phyloP scores from a whole-genome alignment of 2,888 invertebrate genomes.

The Cacoxenus indagator region DNA sequence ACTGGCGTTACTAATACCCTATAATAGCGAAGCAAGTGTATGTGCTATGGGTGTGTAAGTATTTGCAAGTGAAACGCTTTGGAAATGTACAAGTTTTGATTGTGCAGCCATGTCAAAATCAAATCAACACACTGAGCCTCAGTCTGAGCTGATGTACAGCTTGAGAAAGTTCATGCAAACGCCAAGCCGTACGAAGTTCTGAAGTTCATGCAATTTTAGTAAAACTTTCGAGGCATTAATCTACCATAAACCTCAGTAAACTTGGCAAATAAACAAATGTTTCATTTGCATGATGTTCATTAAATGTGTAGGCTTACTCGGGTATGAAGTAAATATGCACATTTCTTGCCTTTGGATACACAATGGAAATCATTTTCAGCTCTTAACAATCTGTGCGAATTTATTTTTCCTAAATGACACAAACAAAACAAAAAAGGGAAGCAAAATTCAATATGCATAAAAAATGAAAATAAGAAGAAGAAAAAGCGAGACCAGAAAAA shows the following conservation, averaged over 20 bases:
- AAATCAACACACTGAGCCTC: not conserved
- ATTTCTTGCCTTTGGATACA: not conserved
- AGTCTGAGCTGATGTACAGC: slow-evolving; percentile 31
- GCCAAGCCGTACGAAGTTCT: not conserved
- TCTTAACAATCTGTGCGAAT: slow-evolving; percentile 28
- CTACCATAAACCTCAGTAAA: not conserved
- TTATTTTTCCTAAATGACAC: slow-evolving; percentile 14
- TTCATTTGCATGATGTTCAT: slow-evolving; percentile 18
- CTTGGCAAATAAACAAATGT: not conserved
- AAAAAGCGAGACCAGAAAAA: not conserved
- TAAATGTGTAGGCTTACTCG: slow-evolving; percentile 2
- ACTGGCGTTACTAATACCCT: slow-evolving; percentile 1
- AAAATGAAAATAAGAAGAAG: not conserved
- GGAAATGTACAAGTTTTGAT: slow-evolving; percentile 64
- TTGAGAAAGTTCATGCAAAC: not conserved
- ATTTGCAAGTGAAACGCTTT: too few relatives aligned
- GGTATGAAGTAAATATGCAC: not conserved
- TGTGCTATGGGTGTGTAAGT: not conserved
- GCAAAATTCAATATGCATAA: not conserved
- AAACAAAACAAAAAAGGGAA: not conserved
- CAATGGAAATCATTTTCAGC: not conserved
- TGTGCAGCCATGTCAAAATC: slow-evolving; percentile 66
- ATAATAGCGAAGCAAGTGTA: not conserved
- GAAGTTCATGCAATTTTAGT: not conserved
- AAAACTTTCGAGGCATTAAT: not conserved